A percentile compares a stretch with the other conserved stretches of the same genome.
phyloP scores from a whole-genome alignment of 2,113 vertebrate genomes.

The Acinonyx jubatus region DNA sequence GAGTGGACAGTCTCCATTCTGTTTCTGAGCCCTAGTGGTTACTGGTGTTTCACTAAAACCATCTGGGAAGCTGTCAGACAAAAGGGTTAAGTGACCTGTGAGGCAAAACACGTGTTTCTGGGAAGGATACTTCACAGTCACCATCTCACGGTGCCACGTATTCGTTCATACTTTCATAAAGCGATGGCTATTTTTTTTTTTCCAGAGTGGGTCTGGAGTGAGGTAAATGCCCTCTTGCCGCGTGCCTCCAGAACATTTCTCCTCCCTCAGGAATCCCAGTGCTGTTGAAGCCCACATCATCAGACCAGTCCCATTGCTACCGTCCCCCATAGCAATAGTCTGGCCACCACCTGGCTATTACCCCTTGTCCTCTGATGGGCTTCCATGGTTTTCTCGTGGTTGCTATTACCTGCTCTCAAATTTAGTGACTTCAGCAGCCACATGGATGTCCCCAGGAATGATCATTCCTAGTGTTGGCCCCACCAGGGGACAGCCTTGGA shows the following conservation, averaged over 20 bases:
- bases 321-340: not conserved
- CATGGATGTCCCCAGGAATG: not conserved
- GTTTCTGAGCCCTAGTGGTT: not conserved
- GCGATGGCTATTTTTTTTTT: too few species aligned
- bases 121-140: rapidly evolving
- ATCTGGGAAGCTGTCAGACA: not conserved
- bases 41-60: not conserved
- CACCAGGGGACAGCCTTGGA: not conserved
- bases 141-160: rapidly evolving
- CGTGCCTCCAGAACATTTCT: not conserved
- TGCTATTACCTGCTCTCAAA: not conserved
- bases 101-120: not conserved
- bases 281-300: not conserved
- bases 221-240: not conserved
- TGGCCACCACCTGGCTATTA: not conserved
- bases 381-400: not conserved
- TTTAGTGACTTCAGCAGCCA: not conserved
- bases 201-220: not conserved
- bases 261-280: not conserved
- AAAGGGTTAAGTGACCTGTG: not conserved
- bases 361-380: not conserved
- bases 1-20: not conserved
- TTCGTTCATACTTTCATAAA: not conserved
- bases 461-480: not conserved
- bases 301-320: not conserved